Evolutionary conservation across 2,888 invertebrate species (phyloP).

Genomic region (Synergus laeviventris): DNA sequence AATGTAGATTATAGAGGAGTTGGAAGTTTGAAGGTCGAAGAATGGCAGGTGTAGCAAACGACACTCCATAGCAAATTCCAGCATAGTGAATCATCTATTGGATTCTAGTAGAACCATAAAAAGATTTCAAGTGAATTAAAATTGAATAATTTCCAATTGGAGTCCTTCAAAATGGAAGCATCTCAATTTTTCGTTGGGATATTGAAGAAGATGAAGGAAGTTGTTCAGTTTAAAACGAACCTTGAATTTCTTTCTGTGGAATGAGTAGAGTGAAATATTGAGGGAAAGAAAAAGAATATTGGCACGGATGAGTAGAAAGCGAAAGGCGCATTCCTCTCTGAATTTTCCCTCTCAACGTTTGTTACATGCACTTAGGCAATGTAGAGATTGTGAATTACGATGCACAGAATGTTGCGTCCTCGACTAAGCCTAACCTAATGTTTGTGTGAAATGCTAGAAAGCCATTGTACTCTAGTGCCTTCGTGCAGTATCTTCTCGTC

Average conservation of each 20-base stretch:
- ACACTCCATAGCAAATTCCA: not conserved
- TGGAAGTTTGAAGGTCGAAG: not conserved
- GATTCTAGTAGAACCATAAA: not conserved
- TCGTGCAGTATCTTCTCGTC: slow-evolving; percentile 19
- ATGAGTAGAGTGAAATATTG: not conserved
- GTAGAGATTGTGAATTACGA: slow-evolving; percentile 12
- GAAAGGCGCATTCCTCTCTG: slow-evolving; percentile 19
- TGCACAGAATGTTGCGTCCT: slow-evolving; percentile 22
- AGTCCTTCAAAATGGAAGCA: too few species aligned
- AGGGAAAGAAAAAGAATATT: slow-evolving; percentile 1
- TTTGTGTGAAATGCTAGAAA: slow-evolving; percentile 39
- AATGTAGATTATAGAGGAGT: not conserved
- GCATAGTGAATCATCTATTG: not conserved
- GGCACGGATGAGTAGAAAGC: slow-evolving; percentile 7
- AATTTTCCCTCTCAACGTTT: slow-evolving; percentile 18
- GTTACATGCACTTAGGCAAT: slow-evolving; percentile 12
- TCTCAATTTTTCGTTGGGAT: too few species aligned
- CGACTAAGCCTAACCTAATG: slow-evolving; percentile 12
- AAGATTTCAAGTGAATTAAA: not conserved
- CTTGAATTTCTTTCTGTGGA: not conserved
- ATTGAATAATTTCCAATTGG: too few species aligned
- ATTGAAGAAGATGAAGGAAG: too few species aligned
- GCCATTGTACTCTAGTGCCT: slow-evolving; percentile 44
- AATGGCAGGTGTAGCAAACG: not conserved
- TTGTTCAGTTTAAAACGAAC: too few species aligned